Conservation (phyloP, 1,140 invertebrate species). For the Cherax destructor region DNA sequence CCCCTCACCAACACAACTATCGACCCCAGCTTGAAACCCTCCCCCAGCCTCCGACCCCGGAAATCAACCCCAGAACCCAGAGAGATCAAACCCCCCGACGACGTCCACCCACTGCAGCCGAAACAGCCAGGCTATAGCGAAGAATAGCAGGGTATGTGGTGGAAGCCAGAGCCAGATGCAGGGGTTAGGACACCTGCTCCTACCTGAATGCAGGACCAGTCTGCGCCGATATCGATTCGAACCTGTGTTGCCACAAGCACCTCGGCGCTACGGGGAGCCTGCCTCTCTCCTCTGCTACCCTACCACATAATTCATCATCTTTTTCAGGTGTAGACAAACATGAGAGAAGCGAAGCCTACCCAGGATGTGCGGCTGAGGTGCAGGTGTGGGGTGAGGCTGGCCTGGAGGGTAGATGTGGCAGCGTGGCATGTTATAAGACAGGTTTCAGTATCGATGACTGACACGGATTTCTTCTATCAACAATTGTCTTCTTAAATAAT, state of each 20-base stretch:
- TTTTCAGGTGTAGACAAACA: background rate
- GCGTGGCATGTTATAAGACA: conserved; percentile 41
- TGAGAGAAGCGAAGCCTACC: background rate
- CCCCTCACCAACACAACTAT: background rate
- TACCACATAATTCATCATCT: background rate
- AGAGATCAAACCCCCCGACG: no score
- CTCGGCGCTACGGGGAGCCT: background rate
- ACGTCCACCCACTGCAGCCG: no score
- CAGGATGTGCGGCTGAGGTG: background rate
- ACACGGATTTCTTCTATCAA: conserved; percentile 49
- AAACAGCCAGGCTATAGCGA: background rate
- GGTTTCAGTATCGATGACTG: conserved; percentile 63
- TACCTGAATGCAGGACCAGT: conserved; percentile 61
- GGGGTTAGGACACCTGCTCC: conserved; percentile 15
- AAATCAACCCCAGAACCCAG: no score
- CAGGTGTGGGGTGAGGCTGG: background rate
- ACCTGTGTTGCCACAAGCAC: conserved; percentile 35
- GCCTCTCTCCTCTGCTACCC: background rate
- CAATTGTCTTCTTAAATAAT: conserved; percentile 66
- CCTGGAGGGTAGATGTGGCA: conserved; percentile 8
- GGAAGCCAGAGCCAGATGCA: conserved; percentile 25
- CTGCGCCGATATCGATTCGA: conserved; percentile 49
- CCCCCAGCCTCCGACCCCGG: no score
- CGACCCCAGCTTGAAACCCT: no score
- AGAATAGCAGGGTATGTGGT: background rate